A percentile compares a stretch with the other conserved stretches of the same genome.
These are phyloP conservation scores for Penelope pileata DNA, from an alignment of 2,113 vertebrate genomes.

Conservation along the genomic window DNA sequence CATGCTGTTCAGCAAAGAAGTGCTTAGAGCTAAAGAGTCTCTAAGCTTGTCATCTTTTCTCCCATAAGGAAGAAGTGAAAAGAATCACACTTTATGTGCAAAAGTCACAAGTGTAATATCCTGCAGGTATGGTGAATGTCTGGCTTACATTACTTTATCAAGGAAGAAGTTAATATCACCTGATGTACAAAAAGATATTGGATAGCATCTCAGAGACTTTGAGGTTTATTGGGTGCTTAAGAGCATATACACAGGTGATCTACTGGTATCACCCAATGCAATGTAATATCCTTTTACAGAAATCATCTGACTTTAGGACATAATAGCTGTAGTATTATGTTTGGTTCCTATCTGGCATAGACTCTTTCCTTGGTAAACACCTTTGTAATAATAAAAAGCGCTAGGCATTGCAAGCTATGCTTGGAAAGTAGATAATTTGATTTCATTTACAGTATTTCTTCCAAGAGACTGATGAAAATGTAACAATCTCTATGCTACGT, in stretches of 20 bases:
- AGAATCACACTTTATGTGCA: accelerated
- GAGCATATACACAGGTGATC: background rate
- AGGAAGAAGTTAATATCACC: background rate
- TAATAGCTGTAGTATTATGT: background rate
- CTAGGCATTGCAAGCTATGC: background rate
- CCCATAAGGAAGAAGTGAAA: background rate
- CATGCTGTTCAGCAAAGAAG: background rate
- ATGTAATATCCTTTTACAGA: conserved; percentile 55
- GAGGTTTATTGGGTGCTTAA: background rate
- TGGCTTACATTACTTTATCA: background rate
- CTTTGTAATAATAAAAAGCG: conserved; percentile 18
- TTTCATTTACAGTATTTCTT: background rate
- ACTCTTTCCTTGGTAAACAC: background rate
- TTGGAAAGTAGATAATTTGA: background rate
- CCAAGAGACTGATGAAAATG: background rate
- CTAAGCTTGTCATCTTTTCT: background rate
- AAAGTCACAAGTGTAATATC: background rate
- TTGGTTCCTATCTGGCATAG: background rate
- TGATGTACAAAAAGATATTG: background rate
- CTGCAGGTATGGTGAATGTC: background rate
- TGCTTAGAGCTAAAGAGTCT: background rate
- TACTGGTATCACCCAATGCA: background rate
- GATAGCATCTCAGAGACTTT: background rate
- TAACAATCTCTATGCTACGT: background rate
- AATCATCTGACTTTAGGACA: background rate